Base-by-base conservation (phyloP, 2,797 vertebrate species). In the Naso thynnoides region DNA sequence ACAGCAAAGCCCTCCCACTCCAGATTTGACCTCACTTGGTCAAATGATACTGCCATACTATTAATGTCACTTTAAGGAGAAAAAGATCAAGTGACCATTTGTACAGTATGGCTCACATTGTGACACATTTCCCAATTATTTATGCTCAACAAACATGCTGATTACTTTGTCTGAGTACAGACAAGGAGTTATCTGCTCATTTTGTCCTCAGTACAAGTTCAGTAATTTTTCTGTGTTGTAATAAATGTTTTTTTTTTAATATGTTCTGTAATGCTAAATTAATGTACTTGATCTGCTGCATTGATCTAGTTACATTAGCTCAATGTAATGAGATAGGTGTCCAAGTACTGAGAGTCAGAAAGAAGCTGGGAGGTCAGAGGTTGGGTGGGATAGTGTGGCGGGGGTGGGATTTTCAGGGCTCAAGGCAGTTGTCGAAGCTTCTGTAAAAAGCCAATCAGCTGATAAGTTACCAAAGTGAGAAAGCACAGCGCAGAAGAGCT, bases 251-350 rank as follows among this genome's bases (percentile, higher is more conserved):
- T 3, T 49, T 55, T 26, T 56, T 59, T 63, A 21, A n/a, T 33
- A 9, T 49, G 73, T 59, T 58, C 26, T n/a, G 57, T 10, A 42
- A 33, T 8, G 15, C 9, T 56, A 5, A 2, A 1, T 7, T 26
- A 55, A 65, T 41, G n/a, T n/a, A 41, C 45, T 63, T 55, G 6
- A 8, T 13, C 5, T 39, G 19, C 13, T 16, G 29, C 14, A 19
- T 61, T 10, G 75, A 69, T 71, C 73, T 55, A 16, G 54, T 76
- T 73, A 54, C 47, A 2, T 68, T 5, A 21, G 21, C 61, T 73
- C 64, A 26, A 44, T 72, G 79, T 58, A 80, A 84, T 71, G 36
- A 41, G 73, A 86, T 73, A 79, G 4, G 33, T 65, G 76, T 53
- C 1, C 1, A 13, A 21, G n/a, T 14, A 62, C 29, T 44, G 31